These are phyloP conservation scores for Drosophila saltans DNA, from an alignment of 1,140 invertebrate genomes.

Conservation along the genomic window DNA sequence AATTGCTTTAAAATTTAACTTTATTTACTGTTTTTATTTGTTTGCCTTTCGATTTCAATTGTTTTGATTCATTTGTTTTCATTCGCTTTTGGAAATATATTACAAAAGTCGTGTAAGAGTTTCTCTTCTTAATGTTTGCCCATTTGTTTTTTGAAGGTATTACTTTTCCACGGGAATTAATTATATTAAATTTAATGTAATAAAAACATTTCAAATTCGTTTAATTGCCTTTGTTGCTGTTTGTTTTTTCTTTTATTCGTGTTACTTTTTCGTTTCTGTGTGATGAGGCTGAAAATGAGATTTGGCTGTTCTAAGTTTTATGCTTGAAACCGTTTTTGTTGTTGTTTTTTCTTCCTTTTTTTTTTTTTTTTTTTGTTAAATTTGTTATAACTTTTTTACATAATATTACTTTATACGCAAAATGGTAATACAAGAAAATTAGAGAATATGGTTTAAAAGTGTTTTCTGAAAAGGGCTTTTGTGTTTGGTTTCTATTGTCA, in stretches of 20 bases:
- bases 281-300: slow-evolving; percentile 45
- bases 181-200: slow-evolving; percentile 21
- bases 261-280: slow-evolving; percentile 6
- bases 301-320: slow-evolving; percentile 16
- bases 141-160: background rate
- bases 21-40: background rate
- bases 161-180: slow-evolving; percentile 1
- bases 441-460: slow-evolving; percentile 23
- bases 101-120: slow-evolving; percentile 54
- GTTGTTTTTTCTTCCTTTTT: slow-evolving; percentile 20
- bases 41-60: slow-evolving; percentile 16
- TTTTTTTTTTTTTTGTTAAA: slow-evolving; percentile 21
- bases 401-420: slow-evolving; percentile 25
- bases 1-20: slow-evolving; percentile 8
- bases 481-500: slow-evolving; percentile 73
- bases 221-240: slow-evolving; percentile 53
- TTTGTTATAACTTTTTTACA: slow-evolving; percentile 30
- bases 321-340: slow-evolving; percentile 70
- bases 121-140: background rate
- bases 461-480: background rate
- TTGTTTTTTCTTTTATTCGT: slow-evolving; percentile 14
- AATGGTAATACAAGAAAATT: slow-evolving; percentile 6
- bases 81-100: slow-evolving; percentile 54
- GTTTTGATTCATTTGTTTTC: background rate
- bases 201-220: slow-evolving; percentile 53